Conservation (phyloP, 1,140 invertebrate species). For the Microplitis demolitor region DNA sequence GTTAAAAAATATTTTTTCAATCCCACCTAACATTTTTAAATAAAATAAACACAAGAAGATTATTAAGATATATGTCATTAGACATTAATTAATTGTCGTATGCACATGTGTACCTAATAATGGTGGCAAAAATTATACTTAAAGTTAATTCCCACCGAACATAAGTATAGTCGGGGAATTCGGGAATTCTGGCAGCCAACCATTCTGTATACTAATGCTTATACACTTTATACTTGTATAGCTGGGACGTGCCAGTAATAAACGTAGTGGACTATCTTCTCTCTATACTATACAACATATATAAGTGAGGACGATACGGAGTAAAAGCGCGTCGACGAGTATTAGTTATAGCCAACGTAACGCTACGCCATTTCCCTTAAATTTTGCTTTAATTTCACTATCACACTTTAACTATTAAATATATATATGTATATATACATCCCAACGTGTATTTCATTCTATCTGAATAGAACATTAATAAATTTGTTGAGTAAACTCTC, state of each 20-base stretch:
- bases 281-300: background rate
- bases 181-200: slow-evolving; percentile 30
- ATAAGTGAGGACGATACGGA: slow-evolving; percentile 10
- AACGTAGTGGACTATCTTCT: slow-evolving; percentile 28
- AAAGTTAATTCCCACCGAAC: slow-evolving; percentile 12
- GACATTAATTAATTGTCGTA: background rate
- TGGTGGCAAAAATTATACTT: slow-evolving; percentile 10
- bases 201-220: background rate
- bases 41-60: no score
- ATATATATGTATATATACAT: background rate
- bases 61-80: background rate
- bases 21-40: no score
- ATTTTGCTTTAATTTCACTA: slow-evolving; percentile 9
- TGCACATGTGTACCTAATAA: background rate
- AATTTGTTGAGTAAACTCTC: background rate
- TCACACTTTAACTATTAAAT: background rate
- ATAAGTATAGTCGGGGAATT: slow-evolving; percentile 14
- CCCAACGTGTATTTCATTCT: background rate
- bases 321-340: background rate
- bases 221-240: background rate
- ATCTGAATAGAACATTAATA: background rate
- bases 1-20: no score
- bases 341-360: background rate
- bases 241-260: slow-evolving; percentile 33
- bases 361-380: slow-evolving; percentile 3